phyloP scores from a whole-genome alignment of 2,113 vertebrate genomes.

The Aspiorhynchus laticeps region DNA sequence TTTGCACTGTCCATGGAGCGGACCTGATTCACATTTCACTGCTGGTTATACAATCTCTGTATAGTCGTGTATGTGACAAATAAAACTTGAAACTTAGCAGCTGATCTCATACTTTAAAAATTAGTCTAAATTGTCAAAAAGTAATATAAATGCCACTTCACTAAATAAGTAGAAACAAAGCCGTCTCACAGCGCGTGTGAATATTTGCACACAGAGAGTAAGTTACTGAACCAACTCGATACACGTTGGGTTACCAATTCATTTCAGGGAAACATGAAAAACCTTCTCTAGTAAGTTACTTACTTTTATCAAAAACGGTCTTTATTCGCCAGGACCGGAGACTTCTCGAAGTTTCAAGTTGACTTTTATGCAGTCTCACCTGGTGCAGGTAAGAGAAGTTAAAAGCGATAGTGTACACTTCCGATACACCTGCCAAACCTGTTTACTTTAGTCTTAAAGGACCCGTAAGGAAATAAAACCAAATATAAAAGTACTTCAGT shows the following conservation, averaged over 20 bases:
- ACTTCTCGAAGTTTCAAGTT: constrained; percentile 23
- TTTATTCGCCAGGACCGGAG: constrained; percentile 16
- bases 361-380: constrained; percentile 41
- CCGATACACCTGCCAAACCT: constrained; percentile 61
- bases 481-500: neutral
- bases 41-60: too few species aligned
- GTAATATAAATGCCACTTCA: neutral
- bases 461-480: constrained; percentile 3
- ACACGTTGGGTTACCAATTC: neutral
- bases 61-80: too few species aligned
- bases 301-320: constrained; percentile 41
- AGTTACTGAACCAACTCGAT: neutral
- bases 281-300: constrained; percentile 39
- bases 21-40: too few species aligned
- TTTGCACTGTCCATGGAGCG: too few species aligned
- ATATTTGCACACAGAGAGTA: neutral
- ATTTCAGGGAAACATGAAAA: constrained; percentile 13
- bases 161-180: neutral
- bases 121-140: neutral
- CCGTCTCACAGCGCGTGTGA: neutral
- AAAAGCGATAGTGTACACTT: constrained; percentile 6
- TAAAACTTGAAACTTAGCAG: too few species aligned
- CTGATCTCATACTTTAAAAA: neutral
- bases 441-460: constrained; percentile 45
- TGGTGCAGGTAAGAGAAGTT: constrained; percentile 51